Evolutionary conservation across 1,140 invertebrate genomes (phyloP), one percentile per base, ranked within the genome.

Genomic region (Gerris buenoi): DNA sequence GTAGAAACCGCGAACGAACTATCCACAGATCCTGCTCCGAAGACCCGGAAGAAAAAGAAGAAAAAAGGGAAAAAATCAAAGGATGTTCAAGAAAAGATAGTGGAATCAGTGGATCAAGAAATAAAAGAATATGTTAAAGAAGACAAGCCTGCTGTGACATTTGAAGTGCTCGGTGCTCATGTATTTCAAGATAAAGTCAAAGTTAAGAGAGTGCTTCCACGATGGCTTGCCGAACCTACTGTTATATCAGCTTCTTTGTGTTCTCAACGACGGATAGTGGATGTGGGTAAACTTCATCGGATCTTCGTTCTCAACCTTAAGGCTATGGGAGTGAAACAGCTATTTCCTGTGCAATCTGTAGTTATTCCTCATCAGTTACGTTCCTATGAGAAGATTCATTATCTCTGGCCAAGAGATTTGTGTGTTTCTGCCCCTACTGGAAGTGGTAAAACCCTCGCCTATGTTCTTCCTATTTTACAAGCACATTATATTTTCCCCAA

Each of bases 391-490:
- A 79, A 84, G 67, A 81, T 84, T 56, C 72, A 77, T 67, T 76
- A 80, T 1, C 82, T 85, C 69, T 84, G 88, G 76, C 87, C 89
- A 0, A 82, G 85, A 70, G 96, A 99, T 77, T 81, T 97, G n/a
- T 98, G 95, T 80, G 89, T 98, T 46, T 96, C 93, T 25, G 93
- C 95, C 58, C 94, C 95, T 25, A 99, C 97, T 18, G 97, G 96
- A 14, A 97, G 93, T 83, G 96, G 96, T 13, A 99, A 99, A 82
- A 98, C 96, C 0, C 78, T 98, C 63, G 87, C 93, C 2, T 98
- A 93, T 84, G 91, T 91, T 68, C 78, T 98, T 66, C 96, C 96
- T 15, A 87, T 98, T 63, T 80, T 99, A 62, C 91, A 98, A 78
- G 81, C 78, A 77, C 71, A 69, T 26, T 60, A 61, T 58, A 27